Base-by-base conservation (phyloP, 2,888 invertebrate genomes). In the Catocala nupta region DNA sequence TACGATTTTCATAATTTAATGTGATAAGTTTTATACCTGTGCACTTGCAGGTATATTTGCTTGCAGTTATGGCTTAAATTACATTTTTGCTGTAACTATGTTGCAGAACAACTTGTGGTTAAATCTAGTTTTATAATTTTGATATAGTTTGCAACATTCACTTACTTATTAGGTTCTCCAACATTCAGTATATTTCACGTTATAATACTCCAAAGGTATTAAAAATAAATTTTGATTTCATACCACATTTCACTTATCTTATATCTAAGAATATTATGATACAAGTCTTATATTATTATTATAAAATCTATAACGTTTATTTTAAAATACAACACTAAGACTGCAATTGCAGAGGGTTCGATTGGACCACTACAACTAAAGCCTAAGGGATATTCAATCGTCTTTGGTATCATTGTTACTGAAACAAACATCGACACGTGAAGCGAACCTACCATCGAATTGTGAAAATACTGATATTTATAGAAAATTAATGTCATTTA, bases 351-450 rank as follows among this genome's bases (percentile, higher is more conserved):
- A 87, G 86, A 77, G 84, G 78, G 69, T 76, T 79, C 71, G 72
- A 81, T 71, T 62, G 47, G 55, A 71, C 82, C 87, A 81, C 86
- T 83, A 82, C 86, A 83, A 83, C 80, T 82, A 83, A 81, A 89
- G 85, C 81, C 88, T 89, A 87, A 83, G 88, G 91, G 93, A 93
- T 93, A 93, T 92, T 93, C 93, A 90, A 93, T 89, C 88, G 89
- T 94, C 94, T 94, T 94, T 94, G 94, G 94, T 94, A 94, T 94
- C 86, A 92, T 89, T 89, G 88, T 90, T 90, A 90, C 84, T 90
- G 86, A 90, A 90, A 88, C 83, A 86, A 83, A 78, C 82, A 69
- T 84, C 82, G 81, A 88, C 82, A 81, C 77, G 78, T 71, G 82
- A 81, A 81, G 82, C 85, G 83, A 87, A 86, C 86, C 63, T 70